A percentile compares a stretch with the other conserved stretches of the same genome.
These are phyloP conservation scores for Notodonta dromedarius DNA, from an alignment of 2,888 invertebrate species.

Conservation along the genomic window DNA sequence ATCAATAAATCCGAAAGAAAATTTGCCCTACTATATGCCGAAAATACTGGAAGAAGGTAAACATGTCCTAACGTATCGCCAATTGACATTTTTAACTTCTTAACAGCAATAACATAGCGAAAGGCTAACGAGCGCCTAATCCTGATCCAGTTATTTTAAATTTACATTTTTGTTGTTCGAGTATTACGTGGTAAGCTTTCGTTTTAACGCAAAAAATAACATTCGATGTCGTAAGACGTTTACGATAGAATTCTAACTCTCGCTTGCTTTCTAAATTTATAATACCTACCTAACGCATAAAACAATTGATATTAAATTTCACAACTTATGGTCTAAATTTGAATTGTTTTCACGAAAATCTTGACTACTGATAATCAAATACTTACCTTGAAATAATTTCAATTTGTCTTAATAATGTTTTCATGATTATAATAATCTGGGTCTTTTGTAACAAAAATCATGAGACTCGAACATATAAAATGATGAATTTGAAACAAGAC, in stretches of 20 bases:
- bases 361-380: no score
- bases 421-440: background rate
- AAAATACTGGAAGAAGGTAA: conserved; percentile 80
- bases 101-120: conserved; percentile 79
- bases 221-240: conserved; percentile 21
- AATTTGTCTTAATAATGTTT: no score
- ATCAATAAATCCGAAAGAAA: conserved; percentile 78
- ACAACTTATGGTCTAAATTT: background rate
- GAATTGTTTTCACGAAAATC: background rate
- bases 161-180: conserved; percentile 57
- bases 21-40: conserved; percentile 79
- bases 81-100: conserved; percentile 71
- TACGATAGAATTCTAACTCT: conserved; percentile 25
- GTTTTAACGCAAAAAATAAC: conserved; percentile 35
- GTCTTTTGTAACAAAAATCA: background rate
- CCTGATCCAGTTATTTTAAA: conserved; percentile 56
- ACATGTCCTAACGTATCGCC: conserved; percentile 60
- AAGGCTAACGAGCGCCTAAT: conserved; percentile 79
- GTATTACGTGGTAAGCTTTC: conserved; percentile 37
- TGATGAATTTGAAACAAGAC: conserved; percentile 34
- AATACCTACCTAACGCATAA: conserved; percentile 21
- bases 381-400: no score
- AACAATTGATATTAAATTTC: background rate
- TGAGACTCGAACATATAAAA: conserved; percentile 44
- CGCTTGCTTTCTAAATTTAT: conserved; percentile 35